Percentiles rank a stretch among this genome's conserved stretches.
Evolutionary conservation across 2,113 vertebrate genomes (phyloP).

Genomic region (Microcebus jonahi): DNA sequence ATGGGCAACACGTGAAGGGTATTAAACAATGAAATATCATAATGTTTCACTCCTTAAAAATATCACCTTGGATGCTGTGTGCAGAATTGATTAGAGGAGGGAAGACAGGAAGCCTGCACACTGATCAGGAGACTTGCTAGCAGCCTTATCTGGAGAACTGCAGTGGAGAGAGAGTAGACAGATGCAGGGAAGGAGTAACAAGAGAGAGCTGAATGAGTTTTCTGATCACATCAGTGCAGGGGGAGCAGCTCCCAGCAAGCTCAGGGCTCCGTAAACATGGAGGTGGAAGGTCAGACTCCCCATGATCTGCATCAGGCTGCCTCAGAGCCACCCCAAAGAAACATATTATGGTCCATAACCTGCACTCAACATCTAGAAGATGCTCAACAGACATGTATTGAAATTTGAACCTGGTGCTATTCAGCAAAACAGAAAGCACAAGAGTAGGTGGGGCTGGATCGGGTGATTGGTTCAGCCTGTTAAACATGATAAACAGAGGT

Average conservation of each 20-base stretch:
- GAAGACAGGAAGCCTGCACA: not conserved
- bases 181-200: not conserved
- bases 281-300: not conserved
- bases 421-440: not conserved
- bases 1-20: not conserved
- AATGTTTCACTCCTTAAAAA: not conserved
- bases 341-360: not conserved
- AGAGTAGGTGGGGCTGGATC: not conserved
- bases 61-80: not conserved
- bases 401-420: not conserved
- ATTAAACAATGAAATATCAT: not conserved
- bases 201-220: not conserved
- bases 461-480: not conserved
- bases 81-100: not conserved
- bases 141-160: no score
- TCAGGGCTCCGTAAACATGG: not conserved
- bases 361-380: not conserved
- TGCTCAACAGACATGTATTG: no score
- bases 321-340: not conserved
- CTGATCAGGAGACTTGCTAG: not conserved
- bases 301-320: not conserved
- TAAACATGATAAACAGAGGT: not conserved
- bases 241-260: rapidly evolving
- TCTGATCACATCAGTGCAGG: not conserved
- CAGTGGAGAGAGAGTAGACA: no score